Percentiles rank a stretch among this genome's conserved stretches.
These are phyloP conservation scores for Acanthosoma haemorrhoidale DNA, from an alignment of 2,888 invertebrate species.

Conservation along the genomic window DNA sequence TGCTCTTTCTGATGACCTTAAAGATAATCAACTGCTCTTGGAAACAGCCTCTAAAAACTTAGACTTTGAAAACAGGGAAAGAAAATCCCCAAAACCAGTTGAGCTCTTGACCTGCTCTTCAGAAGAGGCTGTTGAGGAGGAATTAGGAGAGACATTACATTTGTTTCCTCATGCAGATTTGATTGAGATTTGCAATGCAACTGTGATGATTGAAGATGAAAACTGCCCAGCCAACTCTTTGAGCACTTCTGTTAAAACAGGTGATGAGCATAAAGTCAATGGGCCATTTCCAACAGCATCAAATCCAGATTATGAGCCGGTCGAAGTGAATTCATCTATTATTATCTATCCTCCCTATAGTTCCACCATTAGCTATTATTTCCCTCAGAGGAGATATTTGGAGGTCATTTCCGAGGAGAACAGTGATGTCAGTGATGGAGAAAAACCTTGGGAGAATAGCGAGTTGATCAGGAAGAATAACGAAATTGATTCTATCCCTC, in stretches of 20 bases:
- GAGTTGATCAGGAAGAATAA: constrained; percentile 37
- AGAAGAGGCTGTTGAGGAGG: neutral
- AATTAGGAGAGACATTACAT: constrained; percentile 20
- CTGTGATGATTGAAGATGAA: constrained; percentile 13
- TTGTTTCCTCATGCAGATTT: constrained; percentile 9
- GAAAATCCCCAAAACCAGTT: neutral
- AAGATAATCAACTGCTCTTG: neutral
- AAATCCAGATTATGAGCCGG: constrained; percentile 19
- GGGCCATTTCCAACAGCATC: neutral
- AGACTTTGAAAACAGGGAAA: neutral
- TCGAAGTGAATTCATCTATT: neutral
- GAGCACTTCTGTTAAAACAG: neutral
- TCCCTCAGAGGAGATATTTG: constrained; percentile 39
- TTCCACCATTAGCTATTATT: constrained; percentile 24
- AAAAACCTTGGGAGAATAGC: constrained; percentile 37
- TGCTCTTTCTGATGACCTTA: neutral
- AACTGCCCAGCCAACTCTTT: neutral
- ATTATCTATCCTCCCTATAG: constrained; percentile 15
- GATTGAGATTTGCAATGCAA: constrained; percentile 23
- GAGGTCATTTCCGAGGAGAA: constrained; percentile 43
- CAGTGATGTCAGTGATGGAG: constrained; percentile 41
- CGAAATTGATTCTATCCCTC: constrained; percentile 35
- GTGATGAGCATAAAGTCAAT: neutral
- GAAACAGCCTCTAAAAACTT: neutral
- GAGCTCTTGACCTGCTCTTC: neutral